Conservation (phyloP, 2,797 vertebrate species). For the Rhinatrema bivittatum region DNA sequence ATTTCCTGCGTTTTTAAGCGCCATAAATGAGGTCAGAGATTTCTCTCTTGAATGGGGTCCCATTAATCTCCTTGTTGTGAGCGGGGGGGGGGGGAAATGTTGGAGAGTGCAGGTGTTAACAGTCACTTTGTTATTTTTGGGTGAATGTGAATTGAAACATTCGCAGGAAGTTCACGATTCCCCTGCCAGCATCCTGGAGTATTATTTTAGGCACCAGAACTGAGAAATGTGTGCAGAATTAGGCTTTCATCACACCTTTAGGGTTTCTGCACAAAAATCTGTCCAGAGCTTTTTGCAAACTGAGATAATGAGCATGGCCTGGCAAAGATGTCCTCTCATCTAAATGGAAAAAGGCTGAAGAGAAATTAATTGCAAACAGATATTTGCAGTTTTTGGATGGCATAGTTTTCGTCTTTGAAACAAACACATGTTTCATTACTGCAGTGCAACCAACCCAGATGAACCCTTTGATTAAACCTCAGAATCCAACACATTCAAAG, state of each 20-base stretch:
- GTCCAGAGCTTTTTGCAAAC: constrained; percentile 21
- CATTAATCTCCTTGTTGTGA: constrained; percentile 60
- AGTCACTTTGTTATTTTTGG: constrained; percentile 81
- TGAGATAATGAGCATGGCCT: constrained; percentile 3
- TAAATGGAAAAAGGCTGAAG: not conserved
- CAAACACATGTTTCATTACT: too few species aligned
- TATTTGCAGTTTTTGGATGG: not conserved
- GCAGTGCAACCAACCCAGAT: too few species aligned
- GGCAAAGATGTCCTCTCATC: fast-evolving
- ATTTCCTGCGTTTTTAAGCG: constrained; percentile 58
- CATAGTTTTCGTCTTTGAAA: too few species aligned
- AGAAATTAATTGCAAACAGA: not conserved
- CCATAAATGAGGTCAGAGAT: constrained; percentile 57
- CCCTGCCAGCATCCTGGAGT: constrained; percentile 69
- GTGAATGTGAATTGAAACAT: constrained; percentile 75
- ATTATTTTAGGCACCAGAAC: constrained; percentile 69
- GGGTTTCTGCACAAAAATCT: constrained; percentile 38
- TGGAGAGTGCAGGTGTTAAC: constrained; percentile 81
- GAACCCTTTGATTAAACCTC: too few species aligned
- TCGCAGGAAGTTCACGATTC: constrained; percentile 77
- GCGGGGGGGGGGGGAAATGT: constrained; percentile 54
- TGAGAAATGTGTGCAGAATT: constrained; percentile 52
- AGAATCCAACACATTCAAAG: too few species aligned
- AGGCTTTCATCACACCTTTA: constrained; percentile 59
- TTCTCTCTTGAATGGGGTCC: constrained; percentile 50